Evolutionary conservation across 2,113 vertebrate species (phyloP).

Genomic region (Brevimyrus niger): DNA sequence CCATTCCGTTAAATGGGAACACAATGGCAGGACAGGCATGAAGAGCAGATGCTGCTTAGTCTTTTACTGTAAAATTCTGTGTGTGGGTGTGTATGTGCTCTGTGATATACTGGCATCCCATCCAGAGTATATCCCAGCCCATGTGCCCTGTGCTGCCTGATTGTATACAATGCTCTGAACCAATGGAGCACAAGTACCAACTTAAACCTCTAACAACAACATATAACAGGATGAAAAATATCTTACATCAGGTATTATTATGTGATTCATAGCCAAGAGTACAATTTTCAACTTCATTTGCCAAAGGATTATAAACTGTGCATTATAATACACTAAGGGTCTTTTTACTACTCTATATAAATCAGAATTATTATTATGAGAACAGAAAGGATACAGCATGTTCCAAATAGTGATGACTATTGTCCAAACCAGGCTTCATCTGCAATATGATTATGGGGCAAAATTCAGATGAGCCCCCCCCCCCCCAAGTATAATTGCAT

Average conservation of each 20-base stretch:
- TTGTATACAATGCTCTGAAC: background rate
- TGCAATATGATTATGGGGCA: background rate
- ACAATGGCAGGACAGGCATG: background rate
- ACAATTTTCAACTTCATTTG: background rate
- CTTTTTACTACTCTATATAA: background rate
- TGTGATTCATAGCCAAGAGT: background rate
- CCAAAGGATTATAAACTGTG: background rate
- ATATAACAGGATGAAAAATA: background rate
- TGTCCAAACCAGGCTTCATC: background rate
- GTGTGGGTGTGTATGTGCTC: background rate
- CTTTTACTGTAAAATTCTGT: background rate
- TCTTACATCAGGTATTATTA: background rate
- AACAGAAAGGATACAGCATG: background rate
- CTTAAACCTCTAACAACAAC: background rate
- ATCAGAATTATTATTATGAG: slow-evolving; percentile 3
- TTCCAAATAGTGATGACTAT: background rate
- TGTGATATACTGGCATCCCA: background rate
- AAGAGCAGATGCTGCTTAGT: background rate
- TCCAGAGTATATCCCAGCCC: background rate
- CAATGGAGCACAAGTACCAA: background rate
- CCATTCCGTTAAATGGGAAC: too few species aligned
- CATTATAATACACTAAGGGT: background rate
- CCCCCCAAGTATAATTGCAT: slow-evolving; percentile 38
- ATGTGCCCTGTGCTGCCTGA: background rate
- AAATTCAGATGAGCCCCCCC: background rate